Conservation (phyloP, 2,888 invertebrate genomes). For the Catocala fraxini region DNA sequence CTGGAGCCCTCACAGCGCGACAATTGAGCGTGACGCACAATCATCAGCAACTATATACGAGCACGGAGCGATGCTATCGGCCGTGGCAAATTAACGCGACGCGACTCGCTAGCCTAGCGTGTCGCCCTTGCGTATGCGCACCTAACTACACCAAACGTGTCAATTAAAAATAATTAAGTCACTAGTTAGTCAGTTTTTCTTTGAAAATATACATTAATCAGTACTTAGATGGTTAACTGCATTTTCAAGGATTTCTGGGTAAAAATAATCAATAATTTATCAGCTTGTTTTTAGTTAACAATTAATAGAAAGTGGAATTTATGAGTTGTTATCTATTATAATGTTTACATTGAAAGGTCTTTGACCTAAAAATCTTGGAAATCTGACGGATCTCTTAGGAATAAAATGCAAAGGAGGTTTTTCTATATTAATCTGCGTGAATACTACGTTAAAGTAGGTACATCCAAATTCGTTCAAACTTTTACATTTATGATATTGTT, state of each 20-base stretch:
- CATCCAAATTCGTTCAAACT: too few species aligned
- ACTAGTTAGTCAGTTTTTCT: conserved; percentile 10
- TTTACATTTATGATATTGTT: too few species aligned
- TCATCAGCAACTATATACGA: conserved; percentile 18
- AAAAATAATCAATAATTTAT: conserved; percentile 4
- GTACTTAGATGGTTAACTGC: conserved; percentile 3
- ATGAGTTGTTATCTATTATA: background rate
- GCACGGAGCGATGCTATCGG: conserved; percentile 56
- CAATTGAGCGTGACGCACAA: conserved; percentile 52
- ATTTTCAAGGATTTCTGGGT: conserved; percentile 8
- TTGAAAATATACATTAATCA: conserved; percentile 4
- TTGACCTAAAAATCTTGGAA: too few species aligned
- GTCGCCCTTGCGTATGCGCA: conserved; percentile 52
- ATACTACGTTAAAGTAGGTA: too few species aligned
- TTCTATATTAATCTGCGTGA: too few species aligned
- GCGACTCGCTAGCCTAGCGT: conserved; percentile 50
- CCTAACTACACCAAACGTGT: conserved; percentile 22
- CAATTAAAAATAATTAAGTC: conserved; percentile 38
- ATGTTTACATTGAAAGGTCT: background rate
- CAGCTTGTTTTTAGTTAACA: background rate
- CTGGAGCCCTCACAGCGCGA: conserved; percentile 23
- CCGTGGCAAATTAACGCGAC: conserved; percentile 58
- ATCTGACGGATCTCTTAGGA: too few species aligned
- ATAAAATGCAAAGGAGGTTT: too few species aligned
- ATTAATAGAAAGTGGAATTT: too few species aligned